Base-by-base conservation (phyloP, 2,888 invertebrate genomes). In the Anoncus sp. region DNA sequence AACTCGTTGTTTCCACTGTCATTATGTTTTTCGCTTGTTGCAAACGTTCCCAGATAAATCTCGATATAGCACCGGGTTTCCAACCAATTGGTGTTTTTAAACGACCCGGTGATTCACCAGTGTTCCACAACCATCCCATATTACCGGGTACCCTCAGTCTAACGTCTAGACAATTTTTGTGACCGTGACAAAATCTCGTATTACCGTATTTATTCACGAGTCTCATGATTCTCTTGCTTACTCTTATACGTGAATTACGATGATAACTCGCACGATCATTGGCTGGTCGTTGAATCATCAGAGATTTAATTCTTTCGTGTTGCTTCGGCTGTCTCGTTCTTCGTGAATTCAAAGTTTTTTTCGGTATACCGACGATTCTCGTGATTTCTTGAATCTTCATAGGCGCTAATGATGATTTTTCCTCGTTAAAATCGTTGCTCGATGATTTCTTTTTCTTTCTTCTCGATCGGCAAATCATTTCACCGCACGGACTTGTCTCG, bases 91-190 rank as follows among this genome's bases (percentile, higher is more conserved):
- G 81, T 1, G 84, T 79, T 75, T 83, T 86, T 6, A 81, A 38
- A 3, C 75, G 81, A 3, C 85, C 84, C 9, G 83, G 81, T 18
- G 81, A 75, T 2, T 85, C 78, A 14, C 65, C 77, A 20, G 81
- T 83, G 59, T 87, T 86, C 86, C 86, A 87, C 6, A 86, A 62
- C 85, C 85, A 85, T 1, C 87, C 86, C 87, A 87, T 87, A 24
- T 87, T 87, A 10, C 84, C 80, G 3, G 87, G 87, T 6, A 87
- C 85, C 31, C 86, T 73, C 75, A 83, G 69, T 55, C 82, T 79
- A 3, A 83, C 35, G 20, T 86, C 84, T 9, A 85, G 20, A 69
- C 87, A 87, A 69, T 85, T 84, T 79, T 82, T 84, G 43, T 87
- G 87, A 6, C 87, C 87, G 55, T 84, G 82, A 49, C 82, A 83